Base-by-base conservation (phyloP, 1,140 invertebrate species). In the Brachionus rubens region DNA sequence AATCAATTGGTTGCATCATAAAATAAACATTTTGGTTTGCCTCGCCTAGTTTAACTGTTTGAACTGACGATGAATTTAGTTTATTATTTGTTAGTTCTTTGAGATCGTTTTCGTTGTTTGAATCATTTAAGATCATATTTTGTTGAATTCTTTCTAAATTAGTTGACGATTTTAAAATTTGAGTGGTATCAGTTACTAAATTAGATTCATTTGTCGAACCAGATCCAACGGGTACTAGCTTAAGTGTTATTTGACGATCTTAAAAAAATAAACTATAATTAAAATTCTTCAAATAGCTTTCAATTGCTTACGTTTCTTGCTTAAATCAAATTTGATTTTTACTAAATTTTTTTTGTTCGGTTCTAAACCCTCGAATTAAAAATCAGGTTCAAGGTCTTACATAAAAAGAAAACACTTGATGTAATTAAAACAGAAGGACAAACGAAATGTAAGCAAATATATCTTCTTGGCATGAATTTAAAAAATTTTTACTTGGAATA, bases 1-100 rank as follows among this genome's bases (percentile, higher is more conserved):
- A 43, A 43, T 65, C 59, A 65, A 65, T 65, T 5, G 59, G 59
- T 26, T 65, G 59, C 59, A 65, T 65, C 59, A 65, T 65, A 43
- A 65, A 65, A 36, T 65, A 65, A 10, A 65, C 59, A 65, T 65
- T 65, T 43, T 65, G 59, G 36, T 43, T 65, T 41, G 59, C 24
- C 43, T 65, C 59, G 12, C 24, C 16, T 21, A 65, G 59, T 14
- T 65, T 65, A 43, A 65, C 59, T 24, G 59, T 65, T 4, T 41
- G 33, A 24, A 43, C 43, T 19, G 33, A 28, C 12, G 36, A 4
- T 14, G 33, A 5, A 43, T 65, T 65, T 24, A 43, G 7, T 41
- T 41, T 65, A 24, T 21, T 14, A 14, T 43, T 65, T 65, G 41
- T 65, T 14, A 5, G 7, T 24, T 43, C 30, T 33, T 30, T 59